These are phyloP conservation scores for Orgyia antiqua DNA, from an alignment of 2,888 invertebrate genomes.

Conservation along the genomic window DNA sequence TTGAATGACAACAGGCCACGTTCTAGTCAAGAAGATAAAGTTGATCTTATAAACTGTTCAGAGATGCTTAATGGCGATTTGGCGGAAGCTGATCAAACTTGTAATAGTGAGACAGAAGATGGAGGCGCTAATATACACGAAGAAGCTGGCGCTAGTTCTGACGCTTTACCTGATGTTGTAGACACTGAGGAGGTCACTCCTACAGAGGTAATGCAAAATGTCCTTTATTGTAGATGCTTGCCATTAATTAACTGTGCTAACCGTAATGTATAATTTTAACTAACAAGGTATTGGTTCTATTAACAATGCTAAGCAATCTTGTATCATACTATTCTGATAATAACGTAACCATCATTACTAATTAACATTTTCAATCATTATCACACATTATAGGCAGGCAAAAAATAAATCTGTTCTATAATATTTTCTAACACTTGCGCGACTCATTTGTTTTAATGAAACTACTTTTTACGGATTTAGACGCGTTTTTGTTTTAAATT, in stretches of 20 bases:
- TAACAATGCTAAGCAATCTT: no score
- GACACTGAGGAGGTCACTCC: conserved; percentile 72
- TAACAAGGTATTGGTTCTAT: no score
- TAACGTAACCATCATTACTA: no score
- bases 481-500: no score
- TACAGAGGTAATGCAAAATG: conserved; percentile 72
- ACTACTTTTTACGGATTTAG: no score
- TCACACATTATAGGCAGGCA: no score
- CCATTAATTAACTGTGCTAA: conserved; percentile 61
- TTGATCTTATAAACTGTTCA: conserved; percentile 65
- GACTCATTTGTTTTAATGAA: no score
- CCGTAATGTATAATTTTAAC: conserved; percentile 27
- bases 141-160: conserved; percentile 41
- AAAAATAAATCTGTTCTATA: no score
- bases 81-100: conserved; percentile 89
- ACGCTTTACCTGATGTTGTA: conserved; percentile 65
- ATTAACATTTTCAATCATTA: no score
- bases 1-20: conserved; percentile 47
- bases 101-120: conserved; percentile 57
- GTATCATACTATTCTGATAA: no score
- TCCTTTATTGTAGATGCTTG: conserved; percentile 69
- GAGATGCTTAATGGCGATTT: conserved; percentile 84
- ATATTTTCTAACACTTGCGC: no score
- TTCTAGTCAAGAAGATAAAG: conserved; percentile 61
- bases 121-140: conserved; percentile 27